Percentiles rank a stretch among this genome's conserved stretches.
phyloP scores from a whole-genome alignment of 2,888 invertebrate genomes.

The Hemithea aestivaria region DNA sequence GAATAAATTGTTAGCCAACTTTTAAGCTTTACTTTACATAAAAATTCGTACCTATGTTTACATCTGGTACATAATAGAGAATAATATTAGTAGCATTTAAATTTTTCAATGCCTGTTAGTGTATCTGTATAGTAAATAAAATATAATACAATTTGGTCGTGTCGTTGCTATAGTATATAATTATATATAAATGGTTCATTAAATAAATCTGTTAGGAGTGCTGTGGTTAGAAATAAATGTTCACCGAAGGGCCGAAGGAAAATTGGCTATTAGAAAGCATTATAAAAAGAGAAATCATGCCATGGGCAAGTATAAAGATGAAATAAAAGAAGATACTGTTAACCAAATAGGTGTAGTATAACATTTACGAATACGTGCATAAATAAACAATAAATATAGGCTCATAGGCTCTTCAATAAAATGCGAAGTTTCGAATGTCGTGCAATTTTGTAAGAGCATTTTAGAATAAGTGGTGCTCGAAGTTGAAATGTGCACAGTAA shows the following conservation, averaged over 20 bases:
- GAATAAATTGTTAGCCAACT: conserved; percentile 23
- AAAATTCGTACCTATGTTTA: not conserved
- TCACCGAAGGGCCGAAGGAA: conserved; percentile 13
- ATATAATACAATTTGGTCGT: conserved; percentile 69
- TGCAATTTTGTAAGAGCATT: conserved; percentile 38
- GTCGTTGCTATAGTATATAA: conserved; percentile 48
- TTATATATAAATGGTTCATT: conserved; percentile 22
- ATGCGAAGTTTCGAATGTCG: conserved; percentile 30
- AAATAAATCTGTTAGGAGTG: conserved; percentile 24
- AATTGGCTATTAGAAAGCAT: conserved; percentile 23
- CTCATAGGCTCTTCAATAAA: conserved; percentile 13
- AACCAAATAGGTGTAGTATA: conserved; percentile 25
- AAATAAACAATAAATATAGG: conserved; percentile 17
- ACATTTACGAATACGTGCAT: conserved; percentile 39
- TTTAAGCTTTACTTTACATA: conserved; percentile 24
- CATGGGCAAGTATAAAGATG: conserved; percentile 27
- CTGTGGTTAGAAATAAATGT: conserved; percentile 17
- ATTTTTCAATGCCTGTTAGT: conserved; percentile 34
- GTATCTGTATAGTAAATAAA: conserved; percentile 30
- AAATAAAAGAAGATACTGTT: conserved; percentile 26
- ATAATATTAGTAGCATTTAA: conserved; percentile 1
- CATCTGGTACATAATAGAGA: too few relatives aligned
- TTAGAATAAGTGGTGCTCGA: conserved; percentile 47
- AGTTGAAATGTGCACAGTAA: conserved; percentile 46
- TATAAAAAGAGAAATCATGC: conserved; percentile 40